Conservation (phyloP, 2,797 vertebrate genomes). For the Ciconia nigra region DNA sequence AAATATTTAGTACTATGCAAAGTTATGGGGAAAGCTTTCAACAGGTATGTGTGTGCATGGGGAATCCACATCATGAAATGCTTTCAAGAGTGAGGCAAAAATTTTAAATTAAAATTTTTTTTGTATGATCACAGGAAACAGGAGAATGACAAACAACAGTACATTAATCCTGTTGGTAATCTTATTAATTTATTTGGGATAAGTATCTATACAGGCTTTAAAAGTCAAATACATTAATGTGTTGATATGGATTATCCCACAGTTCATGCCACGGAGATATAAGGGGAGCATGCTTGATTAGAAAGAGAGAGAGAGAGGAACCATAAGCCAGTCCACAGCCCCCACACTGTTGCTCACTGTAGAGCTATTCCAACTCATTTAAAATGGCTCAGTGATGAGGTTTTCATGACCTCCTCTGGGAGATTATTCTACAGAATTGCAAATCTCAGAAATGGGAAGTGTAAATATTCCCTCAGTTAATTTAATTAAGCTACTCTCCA, state of each 20-base stretch:
- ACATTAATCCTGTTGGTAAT: background rate
- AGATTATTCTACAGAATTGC: constrained; percentile 15
- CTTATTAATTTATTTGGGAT: background rate
- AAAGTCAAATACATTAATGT: background rate
- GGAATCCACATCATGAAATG: background rate
- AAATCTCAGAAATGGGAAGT: constrained; percentile 48
- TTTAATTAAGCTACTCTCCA: constrained; percentile 40
- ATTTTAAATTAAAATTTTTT: background rate
- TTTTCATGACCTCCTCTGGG: constrained; percentile 48
- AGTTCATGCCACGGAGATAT: background rate
- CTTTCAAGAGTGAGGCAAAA: background rate
- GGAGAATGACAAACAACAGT: background rate
- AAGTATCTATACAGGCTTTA: background rate
- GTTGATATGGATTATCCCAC: background rate
- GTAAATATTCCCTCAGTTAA: constrained; percentile 61
- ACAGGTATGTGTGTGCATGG: background rate
- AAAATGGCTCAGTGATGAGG: constrained; percentile 36
- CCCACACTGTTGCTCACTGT: background rate
- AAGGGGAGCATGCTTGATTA: background rate
- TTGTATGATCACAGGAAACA: background rate
- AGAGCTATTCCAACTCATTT: constrained; percentile 33
- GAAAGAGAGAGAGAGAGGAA: background rate
- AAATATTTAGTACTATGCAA: background rate
- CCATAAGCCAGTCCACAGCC: background rate
- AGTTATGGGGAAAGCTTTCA: background rate